phyloP scores from a whole-genome alignment of 2,888 invertebrate species.

The Aporophyla nigra region DNA sequence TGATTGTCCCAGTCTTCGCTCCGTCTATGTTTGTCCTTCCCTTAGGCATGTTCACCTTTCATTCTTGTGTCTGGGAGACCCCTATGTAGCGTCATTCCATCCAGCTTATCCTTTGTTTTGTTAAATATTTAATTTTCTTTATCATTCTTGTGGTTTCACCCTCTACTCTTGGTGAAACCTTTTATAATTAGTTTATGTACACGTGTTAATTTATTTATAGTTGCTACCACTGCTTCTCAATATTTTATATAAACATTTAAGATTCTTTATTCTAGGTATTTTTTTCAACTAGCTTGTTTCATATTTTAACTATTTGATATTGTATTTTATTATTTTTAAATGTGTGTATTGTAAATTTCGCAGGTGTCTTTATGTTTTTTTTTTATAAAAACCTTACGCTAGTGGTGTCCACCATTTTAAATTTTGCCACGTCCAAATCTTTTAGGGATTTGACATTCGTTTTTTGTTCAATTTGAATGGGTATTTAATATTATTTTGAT shows the following conservation, averaged over 20 bases:
- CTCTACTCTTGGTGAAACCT: constrained; percentile 51
- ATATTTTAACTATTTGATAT: constrained; percentile 50
- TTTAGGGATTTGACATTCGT: not conserved
- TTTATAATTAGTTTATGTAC: constrained; percentile 55
- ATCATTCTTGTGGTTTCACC: constrained; percentile 57
- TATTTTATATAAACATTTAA: constrained; percentile 54
- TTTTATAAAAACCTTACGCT: constrained; percentile 22
- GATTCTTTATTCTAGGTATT: constrained; percentile 61
- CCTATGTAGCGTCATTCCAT: constrained; percentile 70
- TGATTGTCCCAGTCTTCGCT: constrained; percentile 64
- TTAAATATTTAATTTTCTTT: constrained; percentile 57
- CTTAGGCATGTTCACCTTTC: constrained; percentile 78
- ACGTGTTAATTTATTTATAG: constrained; percentile 66
- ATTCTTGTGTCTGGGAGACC: constrained; percentile 74
- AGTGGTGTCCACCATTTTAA: constrained; percentile 44
- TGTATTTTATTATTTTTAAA: constrained; percentile 57
- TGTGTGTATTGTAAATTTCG: constrained; percentile 62
- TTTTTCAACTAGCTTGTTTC: constrained; percentile 60
- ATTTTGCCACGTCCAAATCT: too few species aligned
- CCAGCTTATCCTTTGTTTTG: constrained; percentile 67
- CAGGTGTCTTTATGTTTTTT: constrained; percentile 61
- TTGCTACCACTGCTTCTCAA: constrained; percentile 70
- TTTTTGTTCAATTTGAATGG: not conserved
- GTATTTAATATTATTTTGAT: not conserved
- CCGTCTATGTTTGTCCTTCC: constrained; percentile 75